Evolutionary conservation across 2,113 vertebrate species (phyloP), one percentile per base, ranked within the genome.

Genomic region (Rhodinocichla rosea): DNA sequence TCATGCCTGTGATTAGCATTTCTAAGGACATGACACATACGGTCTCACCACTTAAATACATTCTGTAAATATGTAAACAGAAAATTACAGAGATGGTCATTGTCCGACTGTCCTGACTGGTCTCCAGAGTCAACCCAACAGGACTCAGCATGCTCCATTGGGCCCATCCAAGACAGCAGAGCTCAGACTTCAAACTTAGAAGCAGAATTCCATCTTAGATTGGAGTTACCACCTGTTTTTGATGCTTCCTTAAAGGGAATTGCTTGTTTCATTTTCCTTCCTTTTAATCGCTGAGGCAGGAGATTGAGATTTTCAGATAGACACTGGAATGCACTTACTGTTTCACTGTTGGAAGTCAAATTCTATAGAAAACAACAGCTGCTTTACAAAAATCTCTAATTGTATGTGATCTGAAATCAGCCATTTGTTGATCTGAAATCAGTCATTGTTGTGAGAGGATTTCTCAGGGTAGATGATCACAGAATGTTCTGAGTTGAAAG

Each of bases 1-100:
- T 95, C 73, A 49, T 94, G 91, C 89, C 77, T 87, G 76, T 78
- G 96, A 96, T 96, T 96, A 96, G 64, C 94, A 96, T 96, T 96
- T 96, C 92, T 94, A 75, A 97, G 92, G 87, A 81, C 76, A 15
- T 97, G 96, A 96, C 95, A 92, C 94, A 94, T 59, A 81, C 1
- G 1, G 87, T 74, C 83, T 94, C 89, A 87, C 86, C 94, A 45
- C 89, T 89, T 22, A 91, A 94, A 80, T 87, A 83, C 24, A 0
- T 71, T 90, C 86, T 83, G 83, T 92, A 91, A 89, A 70, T 92
- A 78, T 6, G 24, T 90, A 83, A 89, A 89, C 86, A 95, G 92
- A 93, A 92, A 77, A 92, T 96, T 95, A 90, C 71, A 70, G 94
- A 78, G 89, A 15, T 91, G 95, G 76, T 90, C 95, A 78, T 13